Percentiles rank a stretch among this genome's conserved stretches.
phyloP scores from a whole-genome alignment of 1,140 invertebrate genomes.

The Drosophila albomicans region DNA sequence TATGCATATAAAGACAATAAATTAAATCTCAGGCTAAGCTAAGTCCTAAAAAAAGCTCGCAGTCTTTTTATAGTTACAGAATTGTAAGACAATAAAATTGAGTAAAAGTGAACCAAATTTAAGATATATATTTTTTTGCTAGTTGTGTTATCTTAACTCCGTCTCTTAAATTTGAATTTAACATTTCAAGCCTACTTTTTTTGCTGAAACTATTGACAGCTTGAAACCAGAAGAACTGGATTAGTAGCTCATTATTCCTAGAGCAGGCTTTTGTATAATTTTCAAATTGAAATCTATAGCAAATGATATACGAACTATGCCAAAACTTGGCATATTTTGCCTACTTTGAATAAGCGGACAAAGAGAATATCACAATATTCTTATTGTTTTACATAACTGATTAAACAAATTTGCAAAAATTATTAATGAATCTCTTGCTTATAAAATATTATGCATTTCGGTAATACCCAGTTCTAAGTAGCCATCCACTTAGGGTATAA shows the following conservation, averaged over 20 bases:
- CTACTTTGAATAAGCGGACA: not conserved
- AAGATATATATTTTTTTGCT: not conserved
- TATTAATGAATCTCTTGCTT: too few relatives aligned
- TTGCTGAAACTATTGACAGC: not conserved
- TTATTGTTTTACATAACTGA: too few relatives aligned
- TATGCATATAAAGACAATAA: constrained; percentile 4
- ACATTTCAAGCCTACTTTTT: not conserved
- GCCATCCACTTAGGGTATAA: not conserved
- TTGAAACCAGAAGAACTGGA: constrained; percentile 2
- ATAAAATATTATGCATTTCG: too few relatives aligned
- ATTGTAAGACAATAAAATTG: not conserved
- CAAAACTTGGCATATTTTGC: not conserved
- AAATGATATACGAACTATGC: not conserved
- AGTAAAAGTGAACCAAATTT: not conserved
- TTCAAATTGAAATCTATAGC: not conserved
- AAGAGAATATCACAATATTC: not conserved
- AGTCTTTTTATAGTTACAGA: not conserved
- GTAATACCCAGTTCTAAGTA: too few relatives aligned
- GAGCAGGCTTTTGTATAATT: not conserved
- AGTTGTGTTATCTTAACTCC: too few relatives aligned
- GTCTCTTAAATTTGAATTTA: not conserved
- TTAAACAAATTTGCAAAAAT: too few relatives aligned
- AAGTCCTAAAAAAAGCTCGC: not conserved
- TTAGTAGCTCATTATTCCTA: not conserved
- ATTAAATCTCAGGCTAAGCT: not conserved